Conservation (phyloP, 1,140 invertebrate genomes). For the Dreissena rostriformis region DNA sequence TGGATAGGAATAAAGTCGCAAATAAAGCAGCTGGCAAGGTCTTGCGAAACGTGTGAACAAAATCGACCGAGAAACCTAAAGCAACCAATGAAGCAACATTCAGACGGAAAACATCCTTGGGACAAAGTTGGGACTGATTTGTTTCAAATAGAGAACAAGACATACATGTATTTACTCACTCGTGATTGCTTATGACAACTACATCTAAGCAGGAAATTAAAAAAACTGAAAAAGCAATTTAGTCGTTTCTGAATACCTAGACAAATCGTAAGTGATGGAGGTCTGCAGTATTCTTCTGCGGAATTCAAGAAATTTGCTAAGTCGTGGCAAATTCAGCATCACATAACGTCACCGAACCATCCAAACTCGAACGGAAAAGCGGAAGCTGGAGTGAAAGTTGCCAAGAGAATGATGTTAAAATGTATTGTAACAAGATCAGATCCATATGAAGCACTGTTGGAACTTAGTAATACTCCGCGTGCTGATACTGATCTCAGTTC, state of each 20-base stretch:
- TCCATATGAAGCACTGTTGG: conserved; percentile 58
- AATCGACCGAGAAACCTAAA: conserved; percentile 35
- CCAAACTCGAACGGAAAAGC: conserved; percentile 61
- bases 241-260: conserved; percentile 57
- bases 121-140: conserved; percentile 66
- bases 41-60: conserved; percentile 58
- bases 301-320: conserved; percentile 54
- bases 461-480: conserved; percentile 61
- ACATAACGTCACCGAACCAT: conserved; percentile 52
- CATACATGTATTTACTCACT: not conserved
- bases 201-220: conserved; percentile 48
- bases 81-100: conserved; percentile 54
- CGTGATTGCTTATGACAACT: not conserved
- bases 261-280: conserved; percentile 52
- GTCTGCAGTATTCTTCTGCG: conserved; percentile 55
- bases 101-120: conserved; percentile 55
- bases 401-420: conserved; percentile 65
- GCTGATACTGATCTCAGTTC: conserved; percentile 32
- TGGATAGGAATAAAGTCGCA: conserved; percentile 67
- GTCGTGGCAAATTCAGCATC: conserved; percentile 58
- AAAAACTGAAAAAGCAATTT: conserved; percentile 63
- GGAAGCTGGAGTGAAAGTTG: conserved; percentile 63
- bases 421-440: conserved; percentile 53
- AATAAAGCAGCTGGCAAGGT: conserved; percentile 58
- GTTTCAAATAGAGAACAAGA: conserved; percentile 53